A percentile compares a stretch with the other conserved stretches of the same genome.
phyloP scores from a whole-genome alignment of 2,888 invertebrate species.

The Drosophila recens region DNA sequence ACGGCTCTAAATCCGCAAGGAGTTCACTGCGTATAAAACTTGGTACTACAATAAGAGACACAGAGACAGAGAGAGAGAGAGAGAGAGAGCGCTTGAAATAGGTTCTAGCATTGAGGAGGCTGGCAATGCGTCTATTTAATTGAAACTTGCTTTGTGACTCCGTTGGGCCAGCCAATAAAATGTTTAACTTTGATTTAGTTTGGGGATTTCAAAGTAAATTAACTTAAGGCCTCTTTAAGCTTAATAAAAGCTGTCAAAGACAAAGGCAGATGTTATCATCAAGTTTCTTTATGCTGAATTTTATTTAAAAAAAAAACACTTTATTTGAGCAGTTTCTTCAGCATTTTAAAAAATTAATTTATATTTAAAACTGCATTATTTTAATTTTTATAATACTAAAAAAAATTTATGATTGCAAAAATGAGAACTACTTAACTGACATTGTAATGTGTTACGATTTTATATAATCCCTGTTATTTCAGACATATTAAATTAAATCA shows the following conservation, averaged over 20 bases:
- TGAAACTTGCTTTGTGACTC: conserved; percentile 81
- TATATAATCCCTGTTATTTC: too few relatives aligned
- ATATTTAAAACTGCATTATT: too few relatives aligned
- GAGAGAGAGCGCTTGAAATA: conserved; percentile 6
- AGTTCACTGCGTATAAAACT: conserved; percentile 52
- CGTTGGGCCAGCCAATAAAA: conserved; percentile 74
- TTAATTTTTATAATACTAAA: too few relatives aligned
- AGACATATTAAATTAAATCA: too few relatives aligned
- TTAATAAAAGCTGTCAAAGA: neutral
- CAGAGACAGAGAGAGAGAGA: neutral
- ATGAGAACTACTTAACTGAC: too few relatives aligned
- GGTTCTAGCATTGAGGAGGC: conserved; percentile 33
- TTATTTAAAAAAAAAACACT: neutral
- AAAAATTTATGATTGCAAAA: too few relatives aligned
- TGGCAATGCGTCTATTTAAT: conserved; percentile 61
- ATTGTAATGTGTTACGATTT: too few relatives aligned
- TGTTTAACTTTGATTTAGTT: conserved; percentile 82
- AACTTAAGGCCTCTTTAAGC: conserved; percentile 47
- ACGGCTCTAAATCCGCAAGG: conserved; percentile 72
- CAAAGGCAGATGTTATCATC: neutral
- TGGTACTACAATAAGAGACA: neutral
- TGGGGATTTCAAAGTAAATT: conserved; percentile 72
- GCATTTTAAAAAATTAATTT: too few relatives aligned
- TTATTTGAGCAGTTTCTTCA: too few relatives aligned
- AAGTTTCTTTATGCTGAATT: neutral